Conservation (phyloP, 2,113 vertebrate species). For the Scatophagus argus region DNA sequence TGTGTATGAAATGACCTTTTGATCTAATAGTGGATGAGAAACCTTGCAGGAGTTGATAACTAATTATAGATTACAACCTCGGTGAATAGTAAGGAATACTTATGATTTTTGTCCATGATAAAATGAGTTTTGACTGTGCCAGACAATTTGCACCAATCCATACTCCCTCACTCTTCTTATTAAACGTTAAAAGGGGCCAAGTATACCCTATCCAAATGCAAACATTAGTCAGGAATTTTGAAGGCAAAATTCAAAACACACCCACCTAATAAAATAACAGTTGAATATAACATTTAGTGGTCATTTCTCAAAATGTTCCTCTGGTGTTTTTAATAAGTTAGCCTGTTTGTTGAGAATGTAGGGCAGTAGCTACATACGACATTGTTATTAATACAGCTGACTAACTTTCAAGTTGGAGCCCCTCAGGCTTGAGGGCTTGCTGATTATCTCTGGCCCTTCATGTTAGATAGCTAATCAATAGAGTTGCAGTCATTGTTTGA, state of each 20-base stretch:
- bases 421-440: constrained; percentile 51
- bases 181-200: not conserved
- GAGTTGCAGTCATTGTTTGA: constrained; percentile 60
- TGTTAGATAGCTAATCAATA: constrained; percentile 78
- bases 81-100: not conserved
- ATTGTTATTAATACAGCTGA: constrained; percentile 57
- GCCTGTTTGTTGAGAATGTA: constrained; percentile 23
- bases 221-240: not conserved
- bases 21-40: not conserved
- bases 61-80: not conserved
- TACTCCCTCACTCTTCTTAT: constrained; percentile 2
- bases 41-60: constrained; percentile 6
- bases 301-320: constrained; percentile 9
- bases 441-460: constrained; percentile 71
- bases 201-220: not conserved
- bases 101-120: constrained; percentile 6
- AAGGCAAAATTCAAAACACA: not conserved
- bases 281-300: not conserved
- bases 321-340: not conserved
- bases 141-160: not conserved
- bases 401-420: constrained; percentile 60
- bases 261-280: not conserved
- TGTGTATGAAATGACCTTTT: constrained; percentile 22
- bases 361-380: constrained; percentile 10
- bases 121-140: constrained; percentile 8